phyloP scores from a whole-genome alignment of 2,797 vertebrate genomes.

The Centroberyx gerrardi region DNA sequence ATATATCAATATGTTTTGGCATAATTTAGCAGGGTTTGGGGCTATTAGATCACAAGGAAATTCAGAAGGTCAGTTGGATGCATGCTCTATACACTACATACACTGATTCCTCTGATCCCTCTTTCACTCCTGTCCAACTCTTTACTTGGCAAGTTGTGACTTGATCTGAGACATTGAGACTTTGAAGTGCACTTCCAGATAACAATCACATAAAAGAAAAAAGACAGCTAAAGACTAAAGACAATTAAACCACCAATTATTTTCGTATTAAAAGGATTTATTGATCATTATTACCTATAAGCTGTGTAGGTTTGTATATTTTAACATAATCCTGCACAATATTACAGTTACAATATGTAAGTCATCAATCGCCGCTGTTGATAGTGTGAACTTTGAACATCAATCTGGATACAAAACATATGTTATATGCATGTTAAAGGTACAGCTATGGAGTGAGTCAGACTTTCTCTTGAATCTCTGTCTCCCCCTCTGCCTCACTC shows the following conservation, averaged over 20 bases:
- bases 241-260: not conserved
- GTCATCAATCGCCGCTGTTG: not conserved
- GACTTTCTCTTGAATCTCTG: not conserved
- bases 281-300: not conserved
- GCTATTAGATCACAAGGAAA: not conserved
- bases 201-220: not conserved
- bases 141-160: too few relatives aligned
- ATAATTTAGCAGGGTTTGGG: not conserved
- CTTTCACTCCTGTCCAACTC: not conserved
- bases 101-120: not conserved
- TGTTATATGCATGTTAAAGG: not conserved
- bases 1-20: not conserved
- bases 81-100: not conserved
- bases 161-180: too few relatives aligned
- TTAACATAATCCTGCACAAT: not conserved
- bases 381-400: not conserved
- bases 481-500: slow-evolving; percentile 47
- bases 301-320: not conserved
- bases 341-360: not conserved
- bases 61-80: not conserved
- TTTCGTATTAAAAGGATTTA: not conserved
- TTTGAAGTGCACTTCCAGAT: too few relatives aligned
- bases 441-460: not conserved
- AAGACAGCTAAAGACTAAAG: too few relatives aligned
- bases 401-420: not conserved